Percentiles rank a stretch among this genome's conserved stretches.
These are phyloP conservation scores for Leptinotarsa rubiginosa DNA, from an alignment of 2,888 invertebrate genomes.

Conservation along the genomic window DNA sequence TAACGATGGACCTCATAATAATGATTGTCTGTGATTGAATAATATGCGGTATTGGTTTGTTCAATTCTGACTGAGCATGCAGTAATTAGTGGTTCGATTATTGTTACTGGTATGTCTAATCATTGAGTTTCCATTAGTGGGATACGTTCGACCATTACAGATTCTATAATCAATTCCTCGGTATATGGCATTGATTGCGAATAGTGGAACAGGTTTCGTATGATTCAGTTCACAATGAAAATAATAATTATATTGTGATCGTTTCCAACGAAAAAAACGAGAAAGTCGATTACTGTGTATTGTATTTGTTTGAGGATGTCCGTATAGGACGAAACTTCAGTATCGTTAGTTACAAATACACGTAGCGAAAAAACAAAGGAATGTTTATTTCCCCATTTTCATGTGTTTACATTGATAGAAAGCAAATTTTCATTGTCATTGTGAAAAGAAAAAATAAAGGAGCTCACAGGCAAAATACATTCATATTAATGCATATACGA, in stretches of 20 bases:
- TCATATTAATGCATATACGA: too few relatives aligned
- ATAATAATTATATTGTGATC: not conserved
- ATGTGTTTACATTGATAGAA: too few relatives aligned
- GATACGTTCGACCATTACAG: slow-evolving; percentile 8
- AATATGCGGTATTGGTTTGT: slow-evolving; percentile 3
- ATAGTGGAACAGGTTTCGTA: not conserved
- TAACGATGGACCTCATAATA: not conserved
- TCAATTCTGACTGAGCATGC: slow-evolving; percentile 7
- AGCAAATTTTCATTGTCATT: too few relatives aligned
- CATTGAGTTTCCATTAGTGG: slow-evolving; percentile 14
- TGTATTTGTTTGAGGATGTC: too few relatives aligned
- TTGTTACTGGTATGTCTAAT: slow-evolving; percentile 24
- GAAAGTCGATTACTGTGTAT: too few relatives aligned
- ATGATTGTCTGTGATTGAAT: not conserved
- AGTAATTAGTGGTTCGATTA: slow-evolving; percentile 25
- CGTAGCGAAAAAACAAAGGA: too few relatives aligned
- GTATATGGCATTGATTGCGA: slow-evolving; percentile 6
- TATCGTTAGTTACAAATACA: too few relatives aligned
- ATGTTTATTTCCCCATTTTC: too few relatives aligned
- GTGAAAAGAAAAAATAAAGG: too few relatives aligned
- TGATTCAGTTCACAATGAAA: not conserved
- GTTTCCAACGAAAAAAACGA: not conserved
- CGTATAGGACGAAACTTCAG: too few relatives aligned
- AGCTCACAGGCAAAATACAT: too few relatives aligned
- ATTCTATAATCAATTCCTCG: slow-evolving; percentile 14